Base-by-base conservation (phyloP, 2,113 vertebrate genomes). In the Tragelaphus buxtoni region DNA sequence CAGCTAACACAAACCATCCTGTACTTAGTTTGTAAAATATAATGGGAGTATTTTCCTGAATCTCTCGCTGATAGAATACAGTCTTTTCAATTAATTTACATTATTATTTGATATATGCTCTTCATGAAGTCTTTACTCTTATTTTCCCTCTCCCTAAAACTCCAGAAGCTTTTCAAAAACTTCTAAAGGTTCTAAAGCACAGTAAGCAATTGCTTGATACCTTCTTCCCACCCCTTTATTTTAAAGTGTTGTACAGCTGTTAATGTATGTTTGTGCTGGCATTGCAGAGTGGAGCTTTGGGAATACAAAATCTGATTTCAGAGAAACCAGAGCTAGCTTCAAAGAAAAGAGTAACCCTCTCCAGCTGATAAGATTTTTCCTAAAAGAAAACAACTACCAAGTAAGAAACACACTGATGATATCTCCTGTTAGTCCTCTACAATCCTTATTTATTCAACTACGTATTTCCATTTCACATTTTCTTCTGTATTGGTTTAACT, bases 291-390 rank as follows among this genome's bases (percentile, higher is more conserved):
- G 95, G 97, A 98, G 98, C 97, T 97, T 97, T 98, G 98, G 98
- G 98, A 99, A 99, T 98, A 98, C 94, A 97, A 98, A 99, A 98
- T 98, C 98, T 98, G 98, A 98, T 99, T 99, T 99, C 98, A 98
- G 98, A 99, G 99, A 99, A 99, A 99, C 96, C 98, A 98, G 98
- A 99, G 97, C 98, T 98, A 92, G 95, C 98, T 99, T 99, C 98
- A 99, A 99, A 99, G 98, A 98, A 98, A 95, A 98, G 97, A 98
- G 98, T 98, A 98, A 97, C 97, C 98, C 97, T 99, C 98, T 98
- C 98, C 98, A 98, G 98, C 98, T 98, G 98, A 99, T 98, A 98
- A 98, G 98, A 98, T 97, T 98, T 98, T 97, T 97, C 97, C 98
- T 98, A 98, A 99, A 98, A 98, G 98, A 99, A 99, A 99, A 99